Evolutionary conservation across 2,797 vertebrate species (phyloP).

Genomic region (Carduelis carduelis): DNA sequence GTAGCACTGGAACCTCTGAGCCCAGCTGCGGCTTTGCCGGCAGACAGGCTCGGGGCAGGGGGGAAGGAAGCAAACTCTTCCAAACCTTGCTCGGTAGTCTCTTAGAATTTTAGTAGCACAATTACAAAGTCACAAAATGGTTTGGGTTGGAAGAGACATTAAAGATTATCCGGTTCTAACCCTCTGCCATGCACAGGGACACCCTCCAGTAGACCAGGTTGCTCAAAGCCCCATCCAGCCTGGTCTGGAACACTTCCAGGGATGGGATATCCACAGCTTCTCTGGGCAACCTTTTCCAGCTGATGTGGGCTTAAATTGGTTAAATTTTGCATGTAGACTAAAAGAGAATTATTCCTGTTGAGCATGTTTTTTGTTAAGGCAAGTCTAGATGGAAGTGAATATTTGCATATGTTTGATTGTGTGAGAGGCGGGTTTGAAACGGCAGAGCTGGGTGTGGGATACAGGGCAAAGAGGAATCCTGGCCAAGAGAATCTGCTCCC

Average conservation of each 20-base stretch:
- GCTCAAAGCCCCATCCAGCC: neutral
- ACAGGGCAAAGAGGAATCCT: neutral
- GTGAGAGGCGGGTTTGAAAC: accelerated
- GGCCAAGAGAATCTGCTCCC: neutral
- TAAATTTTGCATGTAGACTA: neutral
- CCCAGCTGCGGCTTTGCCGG: neutral
- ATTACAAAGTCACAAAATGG: neutral
- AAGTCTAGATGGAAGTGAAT: accelerated
- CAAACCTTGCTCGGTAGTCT: accelerated
- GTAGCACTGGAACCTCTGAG: neutral
- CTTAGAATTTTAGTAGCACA: accelerated
- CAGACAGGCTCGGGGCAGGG: accelerated
- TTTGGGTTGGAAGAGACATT: neutral
- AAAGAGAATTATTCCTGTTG: neutral
- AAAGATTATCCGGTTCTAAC: neutral
- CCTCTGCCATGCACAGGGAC: accelerated
- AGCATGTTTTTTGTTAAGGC: neutral
- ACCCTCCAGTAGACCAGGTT: too few relatives aligned
- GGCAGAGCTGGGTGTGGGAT: accelerated
- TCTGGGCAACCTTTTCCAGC: neutral
- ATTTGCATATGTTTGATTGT: neutral
- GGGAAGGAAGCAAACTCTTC: neutral
- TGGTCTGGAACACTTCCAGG: neutral
- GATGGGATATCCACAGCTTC: neutral
- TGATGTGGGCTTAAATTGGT: neutral